Evolutionary conservation across 2,888 invertebrate genomes (phyloP).

Genomic region (Brachypalpus laphriformis): DNA sequence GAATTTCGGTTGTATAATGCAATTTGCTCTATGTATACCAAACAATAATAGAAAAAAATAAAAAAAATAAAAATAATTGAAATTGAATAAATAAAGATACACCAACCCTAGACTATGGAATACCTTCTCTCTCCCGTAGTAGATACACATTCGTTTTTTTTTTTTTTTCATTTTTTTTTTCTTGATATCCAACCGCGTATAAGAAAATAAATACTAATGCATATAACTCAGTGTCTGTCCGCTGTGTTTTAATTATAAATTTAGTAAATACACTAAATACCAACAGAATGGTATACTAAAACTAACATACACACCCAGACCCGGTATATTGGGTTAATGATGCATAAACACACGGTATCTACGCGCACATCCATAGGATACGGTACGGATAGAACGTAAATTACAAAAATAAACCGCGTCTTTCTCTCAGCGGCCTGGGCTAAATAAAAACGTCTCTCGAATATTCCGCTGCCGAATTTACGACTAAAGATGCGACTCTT

Average conservation of each 20-base stretch:
- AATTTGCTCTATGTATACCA: slow-evolving; percentile 14
- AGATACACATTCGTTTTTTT: no score
- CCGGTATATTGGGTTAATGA: slow-evolving; percentile 65
- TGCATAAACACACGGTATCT: slow-evolving; percentile 61
- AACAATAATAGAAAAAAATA: slow-evolving; percentile 27
- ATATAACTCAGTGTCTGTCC: slow-evolving; percentile 58
- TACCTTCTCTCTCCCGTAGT: not conserved
- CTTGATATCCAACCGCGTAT: slow-evolving; percentile 9
- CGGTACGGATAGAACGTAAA: slow-evolving; percentile 59
- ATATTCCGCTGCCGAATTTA: slow-evolving; percentile 67
- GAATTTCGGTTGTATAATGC: slow-evolving; percentile 42
- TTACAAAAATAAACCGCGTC: slow-evolving; percentile 70
- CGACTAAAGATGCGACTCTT: slow-evolving; percentile 42
- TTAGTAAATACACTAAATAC: slow-evolving; percentile 55
- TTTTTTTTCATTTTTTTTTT: not conserved
- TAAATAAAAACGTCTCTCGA: slow-evolving; percentile 72
- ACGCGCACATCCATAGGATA: slow-evolving; percentile 7
- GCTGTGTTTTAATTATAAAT: slow-evolving; percentile 65
- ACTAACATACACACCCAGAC: slow-evolving; percentile 5
- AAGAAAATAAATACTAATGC: slow-evolving; percentile 31
- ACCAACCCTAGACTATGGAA: slow-evolving; percentile 7
- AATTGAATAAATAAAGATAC: slow-evolving; percentile 39
- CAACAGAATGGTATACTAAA: slow-evolving; percentile 2
- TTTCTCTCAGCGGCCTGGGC: slow-evolving; percentile 66
- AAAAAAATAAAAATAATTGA: slow-evolving; percentile 31